Evolutionary conservation across 2,888 invertebrate species (phyloP).

Genomic region (Sarcophaga rosellei): DNA sequence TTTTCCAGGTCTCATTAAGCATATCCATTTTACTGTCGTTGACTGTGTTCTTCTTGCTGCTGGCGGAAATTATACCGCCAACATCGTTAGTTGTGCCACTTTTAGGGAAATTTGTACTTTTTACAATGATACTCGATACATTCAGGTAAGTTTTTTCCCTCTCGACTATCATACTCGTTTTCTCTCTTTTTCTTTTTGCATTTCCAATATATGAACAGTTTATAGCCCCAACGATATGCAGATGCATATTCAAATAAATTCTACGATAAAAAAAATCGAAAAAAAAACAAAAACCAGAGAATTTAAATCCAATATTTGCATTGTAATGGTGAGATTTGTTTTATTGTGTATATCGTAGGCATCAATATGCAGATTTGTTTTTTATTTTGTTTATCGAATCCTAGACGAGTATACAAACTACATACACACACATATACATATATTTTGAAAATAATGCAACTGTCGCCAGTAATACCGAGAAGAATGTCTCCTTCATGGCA

Average conservation of each 20-base stretch:
- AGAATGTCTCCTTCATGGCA: too few species aligned
- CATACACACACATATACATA: background rate
- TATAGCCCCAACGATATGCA: background rate
- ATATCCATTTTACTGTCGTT: slow-evolving; percentile 96
- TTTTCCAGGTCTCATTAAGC: slow-evolving; percentile 92
- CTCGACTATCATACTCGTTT: background rate
- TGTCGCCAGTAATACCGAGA: too few species aligned
- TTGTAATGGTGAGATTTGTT: background rate
- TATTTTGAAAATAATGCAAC: background rate
- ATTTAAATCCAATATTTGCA: background rate
- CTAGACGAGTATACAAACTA: background rate
- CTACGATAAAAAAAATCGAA: too few species aligned
- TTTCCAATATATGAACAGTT: background rate
- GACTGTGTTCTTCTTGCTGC: slow-evolving; percentile 97
- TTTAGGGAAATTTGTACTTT: slow-evolving; percentile 96
- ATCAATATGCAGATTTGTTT: background rate
- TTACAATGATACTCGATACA: slow-evolving; percentile 97
- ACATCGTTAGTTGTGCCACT: slow-evolving; percentile 96
- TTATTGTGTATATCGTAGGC: background rate
- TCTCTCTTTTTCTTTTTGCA: background rate
- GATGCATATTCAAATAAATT: background rate
- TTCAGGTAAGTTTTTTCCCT: slow-evolving; percentile 87
- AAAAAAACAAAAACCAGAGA: background rate
- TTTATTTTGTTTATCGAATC: background rate
- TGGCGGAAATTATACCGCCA: slow-evolving; percentile 94